A percentile compares a stretch with the other conserved stretches of the same genome.
These are phyloP conservation scores for Palythoa grandiflora DNA, from an alignment of 92 coral and sea anemone genomes.

Conservation along the genomic window DNA sequence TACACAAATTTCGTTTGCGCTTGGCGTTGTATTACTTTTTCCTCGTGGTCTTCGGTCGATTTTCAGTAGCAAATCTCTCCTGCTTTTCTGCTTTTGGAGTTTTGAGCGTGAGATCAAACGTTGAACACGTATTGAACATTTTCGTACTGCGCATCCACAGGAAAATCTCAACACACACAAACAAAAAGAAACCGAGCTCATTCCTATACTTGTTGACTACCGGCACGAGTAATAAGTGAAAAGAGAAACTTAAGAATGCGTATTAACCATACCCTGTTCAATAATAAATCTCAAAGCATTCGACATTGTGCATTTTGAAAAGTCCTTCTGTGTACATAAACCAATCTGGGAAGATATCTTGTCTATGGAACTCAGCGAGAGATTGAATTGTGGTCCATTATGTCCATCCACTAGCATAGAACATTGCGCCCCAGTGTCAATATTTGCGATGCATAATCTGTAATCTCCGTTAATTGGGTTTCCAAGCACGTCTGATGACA, in stretches of 20 bases:
- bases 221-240: not conserved
- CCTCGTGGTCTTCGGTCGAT: too few relatives aligned
- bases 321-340: not conserved
- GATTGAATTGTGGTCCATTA: conserved; percentile 26
- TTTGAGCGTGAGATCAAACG: too few relatives aligned
- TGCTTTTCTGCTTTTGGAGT: too few relatives aligned
- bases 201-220: too few relatives aligned
- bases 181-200: too few relatives aligned
- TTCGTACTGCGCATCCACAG: too few relatives aligned
- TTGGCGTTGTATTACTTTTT: too few relatives aligned
- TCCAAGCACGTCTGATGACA: conserved; percentile 16
- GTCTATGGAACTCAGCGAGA: conserved; percentile 14
- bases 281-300: not conserved
- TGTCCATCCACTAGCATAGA: conserved; percentile 16
- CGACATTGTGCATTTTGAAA: not conserved
- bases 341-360: conserved; percentile 29
- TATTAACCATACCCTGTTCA: conserved; percentile 12
- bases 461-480: conserved; percentile 13
- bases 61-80: too few relatives aligned
- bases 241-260: not conserved
- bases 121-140: too few relatives aligned
- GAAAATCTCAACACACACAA: too few relatives aligned
- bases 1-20: too few relatives aligned
- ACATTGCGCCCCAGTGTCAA: conserved; percentile 4
- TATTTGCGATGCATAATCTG: conserved; percentile 19